Base-by-base conservation (phyloP, 1,140 invertebrate species). In the Artemia franciscana region DNA sequence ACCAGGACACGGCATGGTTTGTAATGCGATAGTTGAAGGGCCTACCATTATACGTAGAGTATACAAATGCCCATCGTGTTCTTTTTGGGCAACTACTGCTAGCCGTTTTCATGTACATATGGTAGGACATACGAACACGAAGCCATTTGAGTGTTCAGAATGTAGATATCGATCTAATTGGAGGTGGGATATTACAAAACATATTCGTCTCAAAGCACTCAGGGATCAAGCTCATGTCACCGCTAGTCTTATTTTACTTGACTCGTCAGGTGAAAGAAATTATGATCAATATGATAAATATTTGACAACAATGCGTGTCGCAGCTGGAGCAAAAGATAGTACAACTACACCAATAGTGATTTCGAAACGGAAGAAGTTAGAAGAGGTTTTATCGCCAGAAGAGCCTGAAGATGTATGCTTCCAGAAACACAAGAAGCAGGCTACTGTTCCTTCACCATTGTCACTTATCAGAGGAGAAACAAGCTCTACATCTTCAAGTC, bases 121-220 rank as follows among this genome's bases (percentile, higher is more conserved):
- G 66, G 88, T 91, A 23, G 88, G 88, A 21, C 88, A 91, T 75
- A 77, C 89, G 64, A 91, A 91, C 73, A 86, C 85, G 71, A 90
- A 91, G 71, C 91, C 91, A 4, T 95, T 93, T 71, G 88, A 91
- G 74, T 96, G 92, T 77, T 94, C 91, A 3, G 76, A 88, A 3
- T 96, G 92, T 75, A 82, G 85, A 24, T 91, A 92, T 70, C 82
- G 88, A 65, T 78, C 75, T 18, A 78, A 78, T 68, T 78, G 76
- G 76, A 27, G 63, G 25, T 93, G 89, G 89, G 89, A 92, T 74
- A 91, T 96, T 63, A 91, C 88, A 56, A 94, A 94, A 75, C 91
- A 95, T 72, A 93, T 94, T 62, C 84, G 87, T 70, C 75, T 91
- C 67, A 91, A 90, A 77, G 83, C 84, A 15, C 83, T 83, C 15